Base-by-base conservation (phyloP, 2,797 vertebrate genomes). In the Poeciliopsis paucimaculata region DNA sequence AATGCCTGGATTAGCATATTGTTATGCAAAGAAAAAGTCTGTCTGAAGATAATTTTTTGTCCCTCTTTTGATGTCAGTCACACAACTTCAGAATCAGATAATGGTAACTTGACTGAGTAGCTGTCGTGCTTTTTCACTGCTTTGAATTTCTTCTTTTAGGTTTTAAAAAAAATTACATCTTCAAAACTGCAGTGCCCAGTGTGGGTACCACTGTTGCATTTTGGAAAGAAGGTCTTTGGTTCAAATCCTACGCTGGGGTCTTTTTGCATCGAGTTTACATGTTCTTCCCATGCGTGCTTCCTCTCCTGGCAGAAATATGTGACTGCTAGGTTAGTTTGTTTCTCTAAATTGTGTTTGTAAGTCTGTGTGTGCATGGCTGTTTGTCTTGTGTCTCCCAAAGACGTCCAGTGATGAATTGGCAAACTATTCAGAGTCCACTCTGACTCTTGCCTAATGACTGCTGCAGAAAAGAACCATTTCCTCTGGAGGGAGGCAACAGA, bases 71-170 rank as follows among this genome's bases (percentile, higher is more conserved):
- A 73, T 76, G 73, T 77, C n/a, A 49, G 55, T 41, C 26, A 10
- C 12, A 23, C 53, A 16, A 47, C 62, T 36, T 10, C 45, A 39
- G 18, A 76, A 53, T 68, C 55, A 78, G 18, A 75, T 75, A 64
- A 78, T 39, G 16, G 9, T 68, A 68, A 41, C 18, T 68, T 7
- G 18, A 12, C 36, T 16, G 64, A 68, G 39, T 68, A 68, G 64
- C 23, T 39, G 64, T 68, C 16, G 1, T 43, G 39, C 39, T 43
- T 70, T 68, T 43, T n/a, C 20, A n/a, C 39, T 43, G 11, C 2
- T 70, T 41, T 70, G 39, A 43, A 70, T 11, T 26, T 26, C n/a
- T 23, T 41, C 11, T 41, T 70, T 43, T 41, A 70, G 23, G 23
- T 0, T 41, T 47, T 3, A 1, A 31, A 66, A 0, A 0, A 16